Evolutionary conservation across 2,797 vertebrate species (phyloP), one percentile per base, ranked within the genome.

Genomic region (Lates japonicus): DNA sequence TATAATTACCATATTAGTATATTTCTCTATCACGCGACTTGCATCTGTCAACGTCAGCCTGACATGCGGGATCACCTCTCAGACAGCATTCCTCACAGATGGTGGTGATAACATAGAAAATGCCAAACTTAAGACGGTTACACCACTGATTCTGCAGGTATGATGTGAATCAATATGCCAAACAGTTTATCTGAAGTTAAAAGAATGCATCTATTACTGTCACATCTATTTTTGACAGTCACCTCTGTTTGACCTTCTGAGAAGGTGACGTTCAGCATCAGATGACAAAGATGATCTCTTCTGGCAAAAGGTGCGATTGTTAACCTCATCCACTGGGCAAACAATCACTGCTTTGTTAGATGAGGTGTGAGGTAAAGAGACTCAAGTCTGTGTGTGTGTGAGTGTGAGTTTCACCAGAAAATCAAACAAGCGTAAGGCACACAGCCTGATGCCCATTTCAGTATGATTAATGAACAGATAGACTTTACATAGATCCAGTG

Each of bases 391-490:
- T 19, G n/a, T n/a, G n/a, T n/a, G n/a, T n/a, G n/a, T n/a, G 48
- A 16, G 19, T 19, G 3, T 11, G 46, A 51, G 20, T 4, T 4
- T 52, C 42, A 7, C 44, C 10, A 49, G 29, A 49, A 49, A 65
- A 35, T 35, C 44, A 65, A 65, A 51, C 64, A 52, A 37, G 6
- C 11, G 41, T 20, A 44, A 42, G 12, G 16, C 52, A 29, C 25
- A 29, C 25, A 29, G 65, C 61, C 76, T 70, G 69, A 39, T 42
- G 64, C 49, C 51, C 0, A 0, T 63, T 80, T 67, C 37, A 20
- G 20, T 9, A 1, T 65, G 69, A 83, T 80, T 68, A 83, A 84
- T 76, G 48, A 7, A 48, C 52, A 33, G 20, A 58, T 51, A 22
- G 14, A 33, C 9, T 17, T 60, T 19, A 14, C 70, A 82, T 71